Conservation (phyloP, 2,113 vertebrate genomes). For the Chionis minor region DNA sequence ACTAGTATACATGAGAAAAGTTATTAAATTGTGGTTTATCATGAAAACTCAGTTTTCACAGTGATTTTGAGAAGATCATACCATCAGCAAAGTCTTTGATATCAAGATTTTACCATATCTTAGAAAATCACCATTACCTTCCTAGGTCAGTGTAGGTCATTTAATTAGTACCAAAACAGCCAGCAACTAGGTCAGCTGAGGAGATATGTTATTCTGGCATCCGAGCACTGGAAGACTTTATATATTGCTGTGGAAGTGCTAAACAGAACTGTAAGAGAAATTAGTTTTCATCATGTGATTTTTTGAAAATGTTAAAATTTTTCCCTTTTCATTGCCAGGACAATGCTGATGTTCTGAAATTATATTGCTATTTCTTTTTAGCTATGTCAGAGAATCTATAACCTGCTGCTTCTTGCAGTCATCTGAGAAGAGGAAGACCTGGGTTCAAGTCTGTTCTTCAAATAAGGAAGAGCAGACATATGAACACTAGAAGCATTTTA, state of each 20-base stretch:
- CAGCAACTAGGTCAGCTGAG: constrained; percentile 10
- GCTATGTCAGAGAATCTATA: neutral
- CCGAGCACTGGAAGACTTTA: neutral
- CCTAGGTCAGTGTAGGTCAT: neutral
- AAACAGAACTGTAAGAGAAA: neutral
- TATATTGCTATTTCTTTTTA: neutral
- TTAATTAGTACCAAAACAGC: constrained; percentile 1
- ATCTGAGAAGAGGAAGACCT: neutral
- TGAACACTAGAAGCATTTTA: neutral
- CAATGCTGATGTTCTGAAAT: neutral
- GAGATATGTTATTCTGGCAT: neutral
- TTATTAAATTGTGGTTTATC: neutral
- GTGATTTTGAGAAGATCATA: neutral
- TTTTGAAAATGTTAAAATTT: neutral
- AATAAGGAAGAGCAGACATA: neutral
- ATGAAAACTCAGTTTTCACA: neutral
- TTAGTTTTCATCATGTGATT: neutral
- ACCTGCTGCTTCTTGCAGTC: neutral
- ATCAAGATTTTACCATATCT: neutral
- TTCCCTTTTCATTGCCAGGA: neutral
- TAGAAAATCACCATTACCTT: neutral
- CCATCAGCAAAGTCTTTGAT: neutral
- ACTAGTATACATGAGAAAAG: neutral
- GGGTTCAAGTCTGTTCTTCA: neutral
- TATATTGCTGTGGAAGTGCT: neutral